Evolutionary conservation across 2,113 vertebrate species (phyloP).

Genomic region (Alouatta palliata): DNA sequence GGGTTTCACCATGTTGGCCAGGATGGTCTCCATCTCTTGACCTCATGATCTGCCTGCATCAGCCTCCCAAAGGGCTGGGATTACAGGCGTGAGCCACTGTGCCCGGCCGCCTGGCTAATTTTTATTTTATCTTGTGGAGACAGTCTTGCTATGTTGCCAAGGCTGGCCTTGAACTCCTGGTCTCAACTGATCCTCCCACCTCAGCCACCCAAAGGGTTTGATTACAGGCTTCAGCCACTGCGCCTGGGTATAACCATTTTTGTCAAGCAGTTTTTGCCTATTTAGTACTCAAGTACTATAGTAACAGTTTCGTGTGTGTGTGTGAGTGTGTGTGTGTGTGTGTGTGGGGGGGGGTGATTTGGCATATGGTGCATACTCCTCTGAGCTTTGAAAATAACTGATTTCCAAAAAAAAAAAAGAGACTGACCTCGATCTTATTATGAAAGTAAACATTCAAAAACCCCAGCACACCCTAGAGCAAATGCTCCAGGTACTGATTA

Average conservation of each 20-base stretch:
- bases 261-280: too few relatives aligned
- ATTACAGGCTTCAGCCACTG: neutral
- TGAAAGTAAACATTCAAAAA: slow-evolving; percentile 51
- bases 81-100: neutral
- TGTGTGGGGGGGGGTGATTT: neutral
- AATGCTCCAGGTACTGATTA: neutral
- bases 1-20: too few relatives aligned
- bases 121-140: neutral
- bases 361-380: neutral
- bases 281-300: neutral
- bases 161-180: neutral
- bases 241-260: too few relatives aligned
- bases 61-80: neutral
- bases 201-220: neutral
- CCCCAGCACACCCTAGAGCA: neutral
- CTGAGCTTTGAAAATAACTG: slow-evolving; percentile 35
- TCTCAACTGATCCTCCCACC: neutral
- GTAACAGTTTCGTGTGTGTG: neutral
- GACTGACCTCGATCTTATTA: slow-evolving; percentile 2
- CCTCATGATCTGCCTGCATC: too few relatives aligned
- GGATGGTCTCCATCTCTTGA: too few relatives aligned
- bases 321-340: neutral
- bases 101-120: neutral
- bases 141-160: neutral
- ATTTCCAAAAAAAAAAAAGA: neutral